A percentile compares a stretch with the other conserved stretches of the same genome.
These are phyloP conservation scores for Boloria selene DNA, from an alignment of 2,888 invertebrate species.

Conservation along the genomic window DNA sequence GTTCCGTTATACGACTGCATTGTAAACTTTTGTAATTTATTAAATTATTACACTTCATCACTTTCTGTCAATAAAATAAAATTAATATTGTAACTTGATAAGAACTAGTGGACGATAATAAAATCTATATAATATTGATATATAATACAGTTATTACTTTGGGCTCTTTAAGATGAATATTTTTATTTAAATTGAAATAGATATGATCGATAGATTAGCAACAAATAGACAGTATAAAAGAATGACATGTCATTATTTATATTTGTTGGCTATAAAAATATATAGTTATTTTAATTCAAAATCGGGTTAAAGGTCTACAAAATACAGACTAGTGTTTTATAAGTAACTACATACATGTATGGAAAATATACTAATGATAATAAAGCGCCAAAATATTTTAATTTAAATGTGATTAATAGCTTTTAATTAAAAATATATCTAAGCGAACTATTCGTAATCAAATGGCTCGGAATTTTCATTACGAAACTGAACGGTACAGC, in stretches of 20 bases:
- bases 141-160: no score
- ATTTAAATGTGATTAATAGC: slow-evolving; percentile 29
- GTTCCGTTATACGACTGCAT: slow-evolving; percentile 65
- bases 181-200: slow-evolving; percentile 13
- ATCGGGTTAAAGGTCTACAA: slow-evolving; percentile 3
- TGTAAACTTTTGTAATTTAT: slow-evolving; percentile 26
- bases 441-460: slow-evolving; percentile 31
- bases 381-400: slow-evolving; percentile 29
- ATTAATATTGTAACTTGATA: no score
- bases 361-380: slow-evolving; percentile 18
- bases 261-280: slow-evolving; percentile 13
- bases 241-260: slow-evolving; percentile 17
- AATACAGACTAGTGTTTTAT: slow-evolving; percentile 15
- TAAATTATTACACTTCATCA: not conserved
- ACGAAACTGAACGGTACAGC: slow-evolving; percentile 27
- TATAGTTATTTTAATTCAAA: slow-evolving; percentile 13
- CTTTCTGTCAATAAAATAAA: not conserved
- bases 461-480: slow-evolving; percentile 29
- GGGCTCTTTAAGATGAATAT: no score
- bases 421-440: slow-evolving; percentile 31
- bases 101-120: no score
- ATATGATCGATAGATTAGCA: slow-evolving; percentile 18
- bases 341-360: slow-evolving; percentile 4
- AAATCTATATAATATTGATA: no score
- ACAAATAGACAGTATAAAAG: slow-evolving; percentile 9